A percentile compares a stretch with the other conserved stretches of the same genome.
Evolutionary conservation across 2,797 vertebrate species (phyloP).

Genomic region (Pangasius macronema): DNA sequence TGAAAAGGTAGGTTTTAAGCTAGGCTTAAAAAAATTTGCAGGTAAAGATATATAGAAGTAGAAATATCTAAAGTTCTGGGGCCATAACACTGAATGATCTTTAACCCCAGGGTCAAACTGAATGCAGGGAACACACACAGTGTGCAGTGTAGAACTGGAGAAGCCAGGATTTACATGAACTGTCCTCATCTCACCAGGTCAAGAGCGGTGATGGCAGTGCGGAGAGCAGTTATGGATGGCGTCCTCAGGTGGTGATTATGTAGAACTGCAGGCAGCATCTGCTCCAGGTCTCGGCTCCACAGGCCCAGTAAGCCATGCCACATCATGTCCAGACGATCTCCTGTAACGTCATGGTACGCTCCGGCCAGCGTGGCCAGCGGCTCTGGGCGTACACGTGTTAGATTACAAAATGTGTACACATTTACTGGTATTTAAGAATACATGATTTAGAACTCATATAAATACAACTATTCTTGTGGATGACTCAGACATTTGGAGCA

Average conservation of each 20-base stretch:
- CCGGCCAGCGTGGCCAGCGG: slow-evolving; percentile 82
- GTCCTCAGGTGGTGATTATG: slow-evolving; percentile 73
- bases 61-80: background rate
- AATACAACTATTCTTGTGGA: background rate
- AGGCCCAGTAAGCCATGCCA: slow-evolving; percentile 72
- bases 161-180: background rate
- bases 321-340: slow-evolving; percentile 70
- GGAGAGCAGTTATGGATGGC: slow-evolving; percentile 65
- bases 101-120: background rate
- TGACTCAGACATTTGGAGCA: too few relatives aligned
- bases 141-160: background rate
- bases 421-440: background rate
- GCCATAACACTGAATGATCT: background rate
- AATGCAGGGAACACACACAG: background rate
- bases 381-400: slow-evolving; percentile 62
- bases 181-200: slow-evolving; percentile 74
- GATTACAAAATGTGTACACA: background rate
- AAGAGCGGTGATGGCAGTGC: slow-evolving; percentile 61
- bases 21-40: background rate
- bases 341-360: slow-evolving; percentile 82
- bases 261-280: slow-evolving; percentile 70
- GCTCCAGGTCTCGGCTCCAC: slow-evolving; percentile 66
- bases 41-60: background rate
- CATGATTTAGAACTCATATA: background rate
- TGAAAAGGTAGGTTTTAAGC: background rate